Evolutionary conservation across 2,888 invertebrate species (phyloP).

Genomic region (Saturnia pavonia): DNA sequence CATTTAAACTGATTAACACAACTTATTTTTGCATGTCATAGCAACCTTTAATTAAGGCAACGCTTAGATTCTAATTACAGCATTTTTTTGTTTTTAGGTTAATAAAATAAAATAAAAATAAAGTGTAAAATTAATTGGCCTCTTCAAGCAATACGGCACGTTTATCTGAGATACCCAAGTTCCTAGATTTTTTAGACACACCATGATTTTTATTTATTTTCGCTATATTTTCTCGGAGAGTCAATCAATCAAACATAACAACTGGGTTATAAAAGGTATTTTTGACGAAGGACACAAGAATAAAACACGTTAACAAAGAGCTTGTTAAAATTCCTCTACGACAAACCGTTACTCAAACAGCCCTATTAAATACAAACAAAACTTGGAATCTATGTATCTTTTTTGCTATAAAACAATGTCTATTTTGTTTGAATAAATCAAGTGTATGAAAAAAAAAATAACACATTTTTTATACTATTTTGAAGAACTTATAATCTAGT

Average conservation of each 20-base stretch:
- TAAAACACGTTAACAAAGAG: conserved; percentile 60
- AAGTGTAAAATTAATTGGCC: no score
- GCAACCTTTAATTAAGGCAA: no score
- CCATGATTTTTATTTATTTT: conserved; percentile 1
- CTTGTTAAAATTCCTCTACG: conserved; percentile 76
- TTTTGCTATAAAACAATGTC: conserved; percentile 22
- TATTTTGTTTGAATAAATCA: not conserved
- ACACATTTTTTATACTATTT: not conserved
- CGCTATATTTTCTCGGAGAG: not conserved
- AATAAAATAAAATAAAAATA: no score
- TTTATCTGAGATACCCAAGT: no score
- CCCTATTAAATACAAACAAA: conserved; percentile 66
- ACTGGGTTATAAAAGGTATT: not conserved
- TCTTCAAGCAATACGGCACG: no score
- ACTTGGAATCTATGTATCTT: conserved; percentile 32
- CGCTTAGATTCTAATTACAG: no score
- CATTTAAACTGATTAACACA: no score
- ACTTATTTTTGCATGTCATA: no score
- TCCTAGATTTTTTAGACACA: not conserved
- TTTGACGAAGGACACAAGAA: conserved; percentile 15
- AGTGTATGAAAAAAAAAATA: not conserved
- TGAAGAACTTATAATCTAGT: conserved; percentile 8
- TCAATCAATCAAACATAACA: conserved; percentile 32
- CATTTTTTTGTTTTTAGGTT: no score
- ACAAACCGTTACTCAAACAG: conserved; percentile 46